Percentiles rank a stretch among this genome's conserved stretches.
Conservation (phyloP, 2,888 invertebrate genomes). For the Calliopum simillimum region DNA sequence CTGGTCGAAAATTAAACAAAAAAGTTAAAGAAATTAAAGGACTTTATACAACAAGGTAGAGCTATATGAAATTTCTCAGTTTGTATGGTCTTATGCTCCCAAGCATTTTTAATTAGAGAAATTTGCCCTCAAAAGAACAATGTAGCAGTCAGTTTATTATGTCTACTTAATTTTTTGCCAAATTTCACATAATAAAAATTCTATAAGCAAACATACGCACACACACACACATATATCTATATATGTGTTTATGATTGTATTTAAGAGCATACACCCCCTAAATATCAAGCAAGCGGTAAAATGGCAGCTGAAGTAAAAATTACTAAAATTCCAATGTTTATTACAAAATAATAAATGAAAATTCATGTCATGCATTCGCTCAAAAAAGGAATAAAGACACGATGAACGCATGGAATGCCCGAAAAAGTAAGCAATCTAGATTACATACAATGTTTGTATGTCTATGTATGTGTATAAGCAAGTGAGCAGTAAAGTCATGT, state of each 20-base stretch:
- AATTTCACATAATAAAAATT: no score
- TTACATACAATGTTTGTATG: no score
- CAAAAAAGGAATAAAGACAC: neutral
- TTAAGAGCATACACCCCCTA: slow-evolving; percentile 5
- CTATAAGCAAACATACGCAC: neutral
- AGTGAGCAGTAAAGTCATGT: neutral
- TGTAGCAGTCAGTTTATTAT: slow-evolving; percentile 26
- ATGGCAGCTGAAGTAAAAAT: neutral
- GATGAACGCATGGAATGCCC: neutral
- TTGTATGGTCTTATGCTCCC: no score
- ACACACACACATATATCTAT: no score
- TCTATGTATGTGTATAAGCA: neutral
- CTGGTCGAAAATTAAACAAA: no score
- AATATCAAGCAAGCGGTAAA: neutral
- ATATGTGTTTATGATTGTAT: neutral
- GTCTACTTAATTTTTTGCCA: slow-evolving; percentile 17
- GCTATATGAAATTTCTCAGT: no score
- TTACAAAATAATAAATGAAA: slow-evolving; percentile 30
- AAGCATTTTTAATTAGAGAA: no score
- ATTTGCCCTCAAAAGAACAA: no score
- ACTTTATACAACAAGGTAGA: no score
- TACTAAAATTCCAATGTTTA: slow-evolving; percentile 26
- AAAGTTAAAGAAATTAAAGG: no score
- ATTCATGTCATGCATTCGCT: slow-evolving; percentile 17
- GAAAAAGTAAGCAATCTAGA: neutral